phyloP scores from a whole-genome alignment of 2,113 vertebrate species.

The Sylvietta virens region DNA sequence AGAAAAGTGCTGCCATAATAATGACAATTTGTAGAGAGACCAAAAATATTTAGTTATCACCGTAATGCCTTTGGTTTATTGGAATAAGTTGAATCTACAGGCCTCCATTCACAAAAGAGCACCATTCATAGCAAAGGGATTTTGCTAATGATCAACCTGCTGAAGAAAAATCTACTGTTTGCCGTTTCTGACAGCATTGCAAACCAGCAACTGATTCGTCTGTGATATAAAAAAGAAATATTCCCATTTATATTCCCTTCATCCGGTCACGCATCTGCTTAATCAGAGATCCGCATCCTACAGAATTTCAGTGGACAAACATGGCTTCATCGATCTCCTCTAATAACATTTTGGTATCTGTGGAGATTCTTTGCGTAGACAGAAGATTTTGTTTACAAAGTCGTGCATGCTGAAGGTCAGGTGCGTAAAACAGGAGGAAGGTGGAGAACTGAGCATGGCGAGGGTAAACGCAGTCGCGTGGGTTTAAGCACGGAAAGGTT shows the following conservation, averaged over 20 bases:
- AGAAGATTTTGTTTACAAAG: slow-evolving; percentile 54
- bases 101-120: slow-evolving; percentile 72
- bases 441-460: slow-evolving; percentile 37
- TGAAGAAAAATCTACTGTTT: slow-evolving; percentile 48
- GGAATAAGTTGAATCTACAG: slow-evolving; percentile 72
- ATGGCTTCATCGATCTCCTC: slow-evolving; percentile 21
- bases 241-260: not conserved
- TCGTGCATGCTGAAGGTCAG: slow-evolving; percentile 43
- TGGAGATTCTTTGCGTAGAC: slow-evolving; percentile 40
- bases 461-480: slow-evolving; percentile 13
- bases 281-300: not conserved
- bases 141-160: slow-evolving; percentile 51
- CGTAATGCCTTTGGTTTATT: slow-evolving; percentile 94
- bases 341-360: not conserved
- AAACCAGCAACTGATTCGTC: slow-evolving; percentile 29
- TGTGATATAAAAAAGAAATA: not conserved
- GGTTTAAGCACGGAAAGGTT: not conserved
- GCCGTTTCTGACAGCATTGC: slow-evolving; percentile 47
- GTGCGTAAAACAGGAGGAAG: slow-evolving; percentile 53
- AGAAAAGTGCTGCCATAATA: slow-evolving; percentile 85
- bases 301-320: slow-evolving; percentile 35
- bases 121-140: slow-evolving; percentile 30
- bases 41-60: slow-evolving; percentile 92
- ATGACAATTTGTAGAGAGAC: slow-evolving; percentile 87
- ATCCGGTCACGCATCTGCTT: not conserved